Conservation (phyloP, 2,888 invertebrate species). For the Cataglyphis albicans region DNA sequence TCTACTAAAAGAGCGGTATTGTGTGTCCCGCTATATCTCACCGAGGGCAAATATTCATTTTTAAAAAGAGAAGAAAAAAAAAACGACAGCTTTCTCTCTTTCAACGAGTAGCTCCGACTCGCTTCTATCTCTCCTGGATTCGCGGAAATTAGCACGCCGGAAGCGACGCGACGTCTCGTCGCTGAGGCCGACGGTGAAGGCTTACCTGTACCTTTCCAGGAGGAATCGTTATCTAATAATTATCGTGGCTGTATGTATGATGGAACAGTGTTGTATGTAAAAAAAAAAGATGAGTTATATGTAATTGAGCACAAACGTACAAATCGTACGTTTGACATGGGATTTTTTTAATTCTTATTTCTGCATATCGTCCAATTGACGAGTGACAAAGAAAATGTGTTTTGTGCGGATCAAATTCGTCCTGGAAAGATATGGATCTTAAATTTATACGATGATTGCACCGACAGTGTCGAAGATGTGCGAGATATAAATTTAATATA, state of each 20-base stretch:
- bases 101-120: background rate
- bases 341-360: background rate
- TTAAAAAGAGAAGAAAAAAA: background rate
- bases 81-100: background rate
- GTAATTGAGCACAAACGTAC: background rate
- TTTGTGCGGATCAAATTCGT: background rate
- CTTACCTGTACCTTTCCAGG: background rate
- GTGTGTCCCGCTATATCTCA: background rate
- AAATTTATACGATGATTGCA: background rate
- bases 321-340: background rate
- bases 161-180: background rate
- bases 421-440: background rate
- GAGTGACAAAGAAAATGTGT: constrained; percentile 10
- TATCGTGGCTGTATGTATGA: background rate
- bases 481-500: background rate
- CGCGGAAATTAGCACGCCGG: constrained; percentile 8
- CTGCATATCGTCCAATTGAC: background rate
- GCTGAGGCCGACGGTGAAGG: background rate
- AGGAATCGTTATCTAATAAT: background rate
- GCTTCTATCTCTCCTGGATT: constrained; percentile 27
- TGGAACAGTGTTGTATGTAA: background rate
- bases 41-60: background rate
- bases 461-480: background rate
- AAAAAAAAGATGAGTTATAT: background rate
- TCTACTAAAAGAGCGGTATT: constrained; percentile 17